Percentiles rank a stretch among this genome's conserved stretches.
Evolutionary conservation across 2,888 invertebrate species (phyloP).

Genomic region (Pristionchus japonicus): DNA sequence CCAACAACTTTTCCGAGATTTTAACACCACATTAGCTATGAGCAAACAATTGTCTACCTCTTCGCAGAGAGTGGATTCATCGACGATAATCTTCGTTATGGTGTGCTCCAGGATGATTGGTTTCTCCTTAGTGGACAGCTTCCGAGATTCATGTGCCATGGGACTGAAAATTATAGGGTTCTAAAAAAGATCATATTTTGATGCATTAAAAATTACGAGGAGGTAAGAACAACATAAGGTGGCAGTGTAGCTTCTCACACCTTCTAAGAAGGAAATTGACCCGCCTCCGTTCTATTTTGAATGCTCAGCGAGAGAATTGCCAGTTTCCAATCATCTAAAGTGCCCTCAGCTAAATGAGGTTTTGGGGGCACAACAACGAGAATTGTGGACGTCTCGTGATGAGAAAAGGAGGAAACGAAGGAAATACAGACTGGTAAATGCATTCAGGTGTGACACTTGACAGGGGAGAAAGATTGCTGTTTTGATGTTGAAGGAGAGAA

Average conservation of each 20-base stretch:
- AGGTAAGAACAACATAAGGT: too few species aligned
- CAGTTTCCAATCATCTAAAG: not conserved
- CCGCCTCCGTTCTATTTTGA: not conserved
- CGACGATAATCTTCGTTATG: not conserved
- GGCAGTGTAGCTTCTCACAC: too few species aligned
- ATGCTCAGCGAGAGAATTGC: not conserved
- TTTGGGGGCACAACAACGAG: not conserved
- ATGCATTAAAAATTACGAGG: too few species aligned
- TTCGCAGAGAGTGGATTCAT: not conserved
- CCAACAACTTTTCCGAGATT: too few species aligned
- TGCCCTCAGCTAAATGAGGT: not conserved
- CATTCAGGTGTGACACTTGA: not conserved
- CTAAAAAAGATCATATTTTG: too few species aligned
- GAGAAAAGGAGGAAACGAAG: not conserved
- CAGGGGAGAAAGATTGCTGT: not conserved
- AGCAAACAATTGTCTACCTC: too few species aligned
- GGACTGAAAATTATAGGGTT: not conserved
- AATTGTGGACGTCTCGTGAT: not conserved
- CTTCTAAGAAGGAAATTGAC: not conserved
- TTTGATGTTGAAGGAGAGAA: not conserved
- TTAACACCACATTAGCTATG: too few species aligned
- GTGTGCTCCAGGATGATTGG: not conserved
- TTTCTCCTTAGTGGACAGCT: not conserved
- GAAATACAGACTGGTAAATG: not conserved
- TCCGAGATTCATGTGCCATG: not conserved